Conservation (phyloP, 2,113 vertebrate genomes). For the Rissa tridactyla region DNA sequence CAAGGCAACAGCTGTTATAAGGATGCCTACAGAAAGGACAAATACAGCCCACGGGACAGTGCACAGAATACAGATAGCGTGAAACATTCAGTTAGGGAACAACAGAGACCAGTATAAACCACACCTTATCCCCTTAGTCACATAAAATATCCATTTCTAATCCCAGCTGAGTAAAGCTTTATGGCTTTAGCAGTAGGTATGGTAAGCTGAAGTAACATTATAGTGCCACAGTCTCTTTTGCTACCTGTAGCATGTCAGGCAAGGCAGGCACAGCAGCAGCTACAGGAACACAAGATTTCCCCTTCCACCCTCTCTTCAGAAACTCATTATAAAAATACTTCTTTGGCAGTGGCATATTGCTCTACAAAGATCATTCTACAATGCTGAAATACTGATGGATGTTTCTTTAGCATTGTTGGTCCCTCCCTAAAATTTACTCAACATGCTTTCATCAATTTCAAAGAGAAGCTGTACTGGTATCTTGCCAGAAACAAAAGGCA, state of each 20-base stretch:
- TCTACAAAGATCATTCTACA: background rate
- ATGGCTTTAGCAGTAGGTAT: background rate
- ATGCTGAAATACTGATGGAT: background rate
- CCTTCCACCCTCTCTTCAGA: background rate
- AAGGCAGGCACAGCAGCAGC: background rate
- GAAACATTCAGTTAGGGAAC: background rate
- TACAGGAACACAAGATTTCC: background rate
- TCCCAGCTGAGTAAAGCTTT: background rate
- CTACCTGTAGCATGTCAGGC: background rate
- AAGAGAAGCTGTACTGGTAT: background rate
- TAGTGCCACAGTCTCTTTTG: background rate
- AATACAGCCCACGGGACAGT: background rate
- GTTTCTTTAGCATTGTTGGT: background rate
- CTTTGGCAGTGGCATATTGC: background rate
- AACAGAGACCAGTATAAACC: background rate
- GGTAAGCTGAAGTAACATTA: background rate
- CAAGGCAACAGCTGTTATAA: background rate
- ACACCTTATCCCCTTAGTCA: background rate
- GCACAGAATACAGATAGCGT: fast-evolving
- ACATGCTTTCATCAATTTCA: background rate
- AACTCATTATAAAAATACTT: background rate
- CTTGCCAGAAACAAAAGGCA: background rate
- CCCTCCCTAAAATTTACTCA: background rate
- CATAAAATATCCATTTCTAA: background rate
- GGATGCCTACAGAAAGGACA: background rate